Evolutionary conservation across 1,140 invertebrate species (phyloP).

Genomic region (Leptonema lineaticorne): DNA sequence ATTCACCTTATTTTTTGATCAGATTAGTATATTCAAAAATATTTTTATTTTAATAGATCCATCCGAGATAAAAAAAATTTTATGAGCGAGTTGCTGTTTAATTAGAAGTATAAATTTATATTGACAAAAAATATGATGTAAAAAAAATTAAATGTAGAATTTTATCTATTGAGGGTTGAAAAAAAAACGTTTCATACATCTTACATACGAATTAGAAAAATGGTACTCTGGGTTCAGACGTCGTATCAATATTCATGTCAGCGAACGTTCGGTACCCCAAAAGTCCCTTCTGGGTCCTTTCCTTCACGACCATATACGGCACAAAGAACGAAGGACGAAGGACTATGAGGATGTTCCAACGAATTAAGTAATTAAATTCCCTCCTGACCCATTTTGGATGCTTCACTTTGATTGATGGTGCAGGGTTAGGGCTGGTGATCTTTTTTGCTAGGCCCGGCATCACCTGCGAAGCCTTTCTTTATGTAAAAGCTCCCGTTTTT

Average conservation of each 20-base stretch:
- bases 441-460: slow-evolving; percentile 10
- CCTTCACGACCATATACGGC: too few relatives aligned
- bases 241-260: slow-evolving; percentile 30
- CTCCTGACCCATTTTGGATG: slow-evolving; percentile 17
- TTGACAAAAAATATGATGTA: too few relatives aligned
- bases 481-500: neutral
- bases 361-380: slow-evolving; percentile 39
- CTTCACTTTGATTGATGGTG: slow-evolving; percentile 34
- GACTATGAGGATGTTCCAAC: slow-evolving; percentile 8
- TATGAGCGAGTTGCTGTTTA: too few relatives aligned
- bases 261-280: slow-evolving; percentile 5
- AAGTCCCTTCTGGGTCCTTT: neutral
- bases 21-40: too few relatives aligned
- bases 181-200: too few relatives aligned
- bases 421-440: slow-evolving; percentile 14
- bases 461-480: neutral
- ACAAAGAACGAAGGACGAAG: neutral
- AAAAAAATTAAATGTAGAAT: too few relatives aligned
- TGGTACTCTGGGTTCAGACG: neutral
- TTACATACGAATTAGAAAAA: too few relatives aligned
- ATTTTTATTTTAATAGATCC: too few relatives aligned
- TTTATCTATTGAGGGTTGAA: too few relatives aligned
- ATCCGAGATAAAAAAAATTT: too few relatives aligned
- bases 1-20: too few relatives aligned
- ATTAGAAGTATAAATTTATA: too few relatives aligned